Percentiles rank a stretch among this genome's conserved stretches.
Conservation (phyloP, 1,140 invertebrate genomes). For the Bombus polaris region DNA sequence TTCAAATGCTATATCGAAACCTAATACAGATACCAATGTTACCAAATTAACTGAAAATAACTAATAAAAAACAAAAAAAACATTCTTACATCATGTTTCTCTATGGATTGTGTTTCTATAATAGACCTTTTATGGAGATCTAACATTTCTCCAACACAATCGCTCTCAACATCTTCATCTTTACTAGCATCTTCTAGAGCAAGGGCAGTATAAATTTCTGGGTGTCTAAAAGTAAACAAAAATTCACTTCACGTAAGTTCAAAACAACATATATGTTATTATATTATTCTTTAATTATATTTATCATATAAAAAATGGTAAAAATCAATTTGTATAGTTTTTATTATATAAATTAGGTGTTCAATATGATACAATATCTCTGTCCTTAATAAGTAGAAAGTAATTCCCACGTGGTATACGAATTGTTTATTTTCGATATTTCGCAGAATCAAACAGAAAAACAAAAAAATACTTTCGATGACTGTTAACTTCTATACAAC, state of each 20-base stretch:
- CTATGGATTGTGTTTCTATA: constrained; percentile 73
- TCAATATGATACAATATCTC: neutral
- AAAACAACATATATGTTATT: neutral
- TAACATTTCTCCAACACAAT: constrained; percentile 76
- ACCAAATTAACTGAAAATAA: constrained; percentile 19
- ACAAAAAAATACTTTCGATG: neutral
- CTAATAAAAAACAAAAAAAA: neutral
- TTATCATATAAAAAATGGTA: neutral
- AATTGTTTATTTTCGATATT: constrained; percentile 18
- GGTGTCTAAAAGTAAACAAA: constrained; percentile 69
- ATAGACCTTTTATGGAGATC: constrained; percentile 73
- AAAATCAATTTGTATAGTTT: neutral
- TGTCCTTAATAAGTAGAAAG: neutral
- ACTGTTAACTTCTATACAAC: too few species aligned
- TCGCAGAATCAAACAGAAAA: neutral
- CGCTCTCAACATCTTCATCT: constrained; percentile 74
- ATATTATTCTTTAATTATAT: neutral
- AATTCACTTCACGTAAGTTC: neutral
- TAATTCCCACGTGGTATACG: constrained; percentile 13
- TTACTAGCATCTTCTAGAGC: constrained; percentile 77
- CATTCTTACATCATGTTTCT: constrained; percentile 78
- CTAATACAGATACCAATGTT: constrained; percentile 18
- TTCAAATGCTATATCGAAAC: constrained; percentile 20
- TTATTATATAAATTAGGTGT: neutral
- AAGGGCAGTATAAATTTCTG: constrained; percentile 73